Evolutionary conservation across 2,113 vertebrate species (phyloP).

Genomic region (Semicossyphus pulcher): DNA sequence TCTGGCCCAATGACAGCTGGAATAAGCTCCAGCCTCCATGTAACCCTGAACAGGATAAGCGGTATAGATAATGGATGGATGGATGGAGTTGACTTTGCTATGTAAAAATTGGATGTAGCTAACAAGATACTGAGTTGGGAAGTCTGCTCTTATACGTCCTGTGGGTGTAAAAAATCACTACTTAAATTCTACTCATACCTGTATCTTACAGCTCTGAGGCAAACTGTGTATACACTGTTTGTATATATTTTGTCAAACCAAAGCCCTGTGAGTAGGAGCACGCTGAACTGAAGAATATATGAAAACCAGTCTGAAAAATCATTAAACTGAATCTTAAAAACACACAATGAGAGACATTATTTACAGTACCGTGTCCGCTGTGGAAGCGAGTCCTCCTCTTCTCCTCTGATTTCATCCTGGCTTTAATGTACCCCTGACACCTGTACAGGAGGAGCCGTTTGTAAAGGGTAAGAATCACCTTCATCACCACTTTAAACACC

Average conservation of each 20-base stretch:
- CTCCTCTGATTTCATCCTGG: slow-evolving; percentile 98
- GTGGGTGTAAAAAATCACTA: too few species aligned
- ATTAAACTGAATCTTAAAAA: neutral
- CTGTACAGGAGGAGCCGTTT: slow-evolving; percentile 75
- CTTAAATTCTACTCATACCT: neutral
- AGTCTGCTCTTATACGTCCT: too few species aligned
- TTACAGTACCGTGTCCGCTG: slow-evolving; percentile 90
- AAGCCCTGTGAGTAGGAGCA: neutral
- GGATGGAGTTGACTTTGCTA: too few species aligned
- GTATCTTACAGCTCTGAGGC: neutral
- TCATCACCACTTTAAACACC: neutral
- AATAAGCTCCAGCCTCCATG: too few species aligned
- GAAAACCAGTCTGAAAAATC: neutral
- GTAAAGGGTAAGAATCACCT: slow-evolving; percentile 8
- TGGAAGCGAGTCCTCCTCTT: slow-evolving; percentile 93
- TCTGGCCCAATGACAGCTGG: too few species aligned
- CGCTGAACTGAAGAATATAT: neutral
- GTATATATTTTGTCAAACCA: neutral
- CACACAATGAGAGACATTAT: neutral
- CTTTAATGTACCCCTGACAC: slow-evolving; percentile 98
- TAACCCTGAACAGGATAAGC: too few species aligned
- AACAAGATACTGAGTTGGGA: neutral
- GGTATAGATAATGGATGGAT: too few species aligned
- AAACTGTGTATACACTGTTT: neutral
- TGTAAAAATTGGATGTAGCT: too few species aligned